A percentile compares a stretch with the other conserved stretches of the same genome.
phyloP scores from a whole-genome alignment of 2,797 vertebrate genomes.

The Huso huso region DNA sequence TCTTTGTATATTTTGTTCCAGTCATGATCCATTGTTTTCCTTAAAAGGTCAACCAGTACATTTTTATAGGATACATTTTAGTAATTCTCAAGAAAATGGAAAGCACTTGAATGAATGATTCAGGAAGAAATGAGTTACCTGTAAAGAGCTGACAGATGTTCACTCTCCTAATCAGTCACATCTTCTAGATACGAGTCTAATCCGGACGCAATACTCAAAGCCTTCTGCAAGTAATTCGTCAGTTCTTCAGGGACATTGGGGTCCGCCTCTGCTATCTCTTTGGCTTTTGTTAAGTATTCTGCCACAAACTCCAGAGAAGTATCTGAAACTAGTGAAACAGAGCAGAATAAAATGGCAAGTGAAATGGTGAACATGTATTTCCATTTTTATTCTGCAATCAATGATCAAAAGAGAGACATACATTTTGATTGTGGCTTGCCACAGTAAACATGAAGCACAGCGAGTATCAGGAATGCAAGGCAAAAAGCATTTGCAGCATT shows the following conservation, averaged over 20 bases:
- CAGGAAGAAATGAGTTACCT: conserved; percentile 27
- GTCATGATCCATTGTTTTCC: conserved; percentile 52
- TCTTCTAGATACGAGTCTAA: conserved; percentile 52
- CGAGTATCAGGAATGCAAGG: no score
- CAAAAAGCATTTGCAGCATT: no score
- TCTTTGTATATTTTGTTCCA: conserved; percentile 51
- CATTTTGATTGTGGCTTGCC: no score
- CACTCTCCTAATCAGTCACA: conserved; percentile 46
- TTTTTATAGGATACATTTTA: no score
- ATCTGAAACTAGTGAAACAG: conserved; percentile 44
- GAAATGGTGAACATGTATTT: conserved; percentile 2
- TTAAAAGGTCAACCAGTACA: conserved; percentile 17
- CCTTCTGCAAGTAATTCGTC: conserved; percentile 47
- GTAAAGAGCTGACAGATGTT: conserved; percentile 46
- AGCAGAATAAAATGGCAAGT: no score
- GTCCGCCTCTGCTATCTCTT: conserved; percentile 40
- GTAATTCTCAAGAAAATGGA: no score
- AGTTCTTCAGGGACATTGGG: conserved; percentile 49
- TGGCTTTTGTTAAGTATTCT: conserved; percentile 60
- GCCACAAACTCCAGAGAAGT: conserved; percentile 53
- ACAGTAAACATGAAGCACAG: no score
- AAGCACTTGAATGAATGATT: neutral
- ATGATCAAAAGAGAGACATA: no score
- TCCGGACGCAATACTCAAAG: conserved; percentile 54
- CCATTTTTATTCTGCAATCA: neutral